A percentile compares a stretch with the other conserved stretches of the same genome.
phyloP scores from a whole-genome alignment of 2,888 invertebrate species.

The Sarcophaga subvicina region DNA sequence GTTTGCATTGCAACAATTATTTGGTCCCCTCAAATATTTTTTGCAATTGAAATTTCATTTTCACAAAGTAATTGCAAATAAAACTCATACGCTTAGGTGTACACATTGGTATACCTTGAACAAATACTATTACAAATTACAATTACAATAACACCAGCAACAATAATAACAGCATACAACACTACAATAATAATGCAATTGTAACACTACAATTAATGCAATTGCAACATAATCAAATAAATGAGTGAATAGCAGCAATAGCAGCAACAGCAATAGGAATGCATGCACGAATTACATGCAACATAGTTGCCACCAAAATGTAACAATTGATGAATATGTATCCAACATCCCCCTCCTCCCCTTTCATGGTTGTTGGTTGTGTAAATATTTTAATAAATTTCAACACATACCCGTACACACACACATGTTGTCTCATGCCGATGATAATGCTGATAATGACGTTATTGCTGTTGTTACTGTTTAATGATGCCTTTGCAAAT shows the following conservation, averaged over 20 bases:
- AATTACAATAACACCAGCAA: not conserved
- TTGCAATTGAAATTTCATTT: not conserved
- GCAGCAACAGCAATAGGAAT: not conserved
- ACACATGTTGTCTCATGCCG: not conserved
- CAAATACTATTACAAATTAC: conserved; percentile 28
- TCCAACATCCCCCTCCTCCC: not conserved
- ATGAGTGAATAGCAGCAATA: not conserved
- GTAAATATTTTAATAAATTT: conserved; percentile 44
- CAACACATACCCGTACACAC: conserved; percentile 1
- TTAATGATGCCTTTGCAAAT: conserved; percentile 55
- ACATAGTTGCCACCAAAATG: not conserved
- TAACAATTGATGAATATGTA: not conserved
- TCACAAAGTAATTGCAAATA: not conserved
- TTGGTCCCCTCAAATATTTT: not conserved
- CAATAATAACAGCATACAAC: not conserved
- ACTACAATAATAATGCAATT: conserved; percentile 34
- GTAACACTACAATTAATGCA: conserved; percentile 7
- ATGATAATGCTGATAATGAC: not conserved
- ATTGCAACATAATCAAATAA: not conserved
- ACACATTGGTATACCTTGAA: not conserved
- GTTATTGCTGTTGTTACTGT: not conserved
- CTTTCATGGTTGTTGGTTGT: not conserved
- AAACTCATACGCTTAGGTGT: conserved; percentile 19
- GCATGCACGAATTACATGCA: not conserved
- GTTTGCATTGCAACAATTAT: not conserved